Base-by-base conservation (phyloP, 1,140 invertebrate species). In the Lutraria rhynchaena region DNA sequence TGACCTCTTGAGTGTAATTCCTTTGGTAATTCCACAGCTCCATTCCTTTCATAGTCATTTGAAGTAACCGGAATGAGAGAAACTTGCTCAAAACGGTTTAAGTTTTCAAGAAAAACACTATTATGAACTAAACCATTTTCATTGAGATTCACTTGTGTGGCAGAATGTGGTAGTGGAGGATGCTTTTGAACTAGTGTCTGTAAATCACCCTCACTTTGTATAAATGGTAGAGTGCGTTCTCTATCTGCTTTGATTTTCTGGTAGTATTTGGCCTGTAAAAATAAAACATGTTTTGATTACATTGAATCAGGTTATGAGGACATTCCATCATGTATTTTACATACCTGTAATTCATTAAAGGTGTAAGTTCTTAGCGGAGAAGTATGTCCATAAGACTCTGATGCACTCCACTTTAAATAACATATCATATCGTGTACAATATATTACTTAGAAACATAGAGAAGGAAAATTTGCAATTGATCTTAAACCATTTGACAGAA, bases 221-320 rank as follows among this genome's bases (percentile, higher is more conserved):
- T 87, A 53, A 81, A 82, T 3, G 91, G 91, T n/a, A 92, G 69
- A 13, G 89, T 73, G 27, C 78, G 73, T 67, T 87, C 83, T 60
- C 82, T 77, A 24, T 94, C 93, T 73, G 94, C 93, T 3, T 88
- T 88, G 70, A 93, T 86, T 86, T 94, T 93, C 27, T 95, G 95
- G 92, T 96, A 95, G 88, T 95, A 96, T 89, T 96, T 96, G 1
- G 95, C 95, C 94, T 95, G 90, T 81, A 93, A 94, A 84, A 60
- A 74, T 81, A 69, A 58, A 76, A 49, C 60, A 29, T 61, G 33
- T 60, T 24, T n/a, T n/a, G n/a, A n/a, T n/a, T n/a, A n/a, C 11
- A 67, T 41, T 22, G 7, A 46, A 13, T 7, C 55, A 19, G 27
- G 44, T 60, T n/a, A 17, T 19, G 53, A 65, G 29, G 51, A 57